Base-by-base conservation (phyloP, 2,797 vertebrate species). In the Adrianichthys oophorus region DNA sequence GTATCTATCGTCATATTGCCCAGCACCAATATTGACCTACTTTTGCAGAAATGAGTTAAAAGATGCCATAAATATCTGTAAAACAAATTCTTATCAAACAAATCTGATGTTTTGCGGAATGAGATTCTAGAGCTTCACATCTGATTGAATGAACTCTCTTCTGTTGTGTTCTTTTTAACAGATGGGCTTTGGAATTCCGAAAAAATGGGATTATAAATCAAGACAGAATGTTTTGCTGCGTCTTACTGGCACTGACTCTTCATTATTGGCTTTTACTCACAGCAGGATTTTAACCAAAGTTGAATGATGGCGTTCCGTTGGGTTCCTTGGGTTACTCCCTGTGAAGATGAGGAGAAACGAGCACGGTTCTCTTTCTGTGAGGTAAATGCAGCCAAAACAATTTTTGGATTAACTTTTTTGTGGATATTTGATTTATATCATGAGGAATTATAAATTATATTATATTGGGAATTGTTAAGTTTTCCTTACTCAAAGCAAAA, bases 221-320 rank as follows among this genome's bases (percentile, higher is more conserved):
- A 3, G 57, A 52, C 65, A 56, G 41, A 41, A 46, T 57, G 17
- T 44, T 70, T 78, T 53, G 29, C 65, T 60, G 18, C 57, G 32
- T 71, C 45, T 62, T 40, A 52, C 58, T 65, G 78, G 74, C 83
- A 61, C 60, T 75, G 61, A 54, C 41, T 72, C 79, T 84, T 86
- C 87, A 62, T 94, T 95, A 93, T 90, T 90, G 91, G 76, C 85
- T 80, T 85, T 85, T 54, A 87, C 77, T 81, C 88, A 89, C 78
- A 70, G 76, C 81, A 62, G 29, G 75, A 85, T 91, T 91, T 91
- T 87, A 87, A 88, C 70, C 88, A 88, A 90, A 88, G 90, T 93
- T 91, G 93, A 92, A 95, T 94, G 91, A 99, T 99, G 97, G 96
- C 95, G 80, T 94, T 94, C 56, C 94, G 85, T 88, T 91, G 94